Percentiles rank a stretch among this genome's conserved stretches.
Conservation (phyloP, 2,888 invertebrate genomes). For the Deilephila porcellus region DNA sequence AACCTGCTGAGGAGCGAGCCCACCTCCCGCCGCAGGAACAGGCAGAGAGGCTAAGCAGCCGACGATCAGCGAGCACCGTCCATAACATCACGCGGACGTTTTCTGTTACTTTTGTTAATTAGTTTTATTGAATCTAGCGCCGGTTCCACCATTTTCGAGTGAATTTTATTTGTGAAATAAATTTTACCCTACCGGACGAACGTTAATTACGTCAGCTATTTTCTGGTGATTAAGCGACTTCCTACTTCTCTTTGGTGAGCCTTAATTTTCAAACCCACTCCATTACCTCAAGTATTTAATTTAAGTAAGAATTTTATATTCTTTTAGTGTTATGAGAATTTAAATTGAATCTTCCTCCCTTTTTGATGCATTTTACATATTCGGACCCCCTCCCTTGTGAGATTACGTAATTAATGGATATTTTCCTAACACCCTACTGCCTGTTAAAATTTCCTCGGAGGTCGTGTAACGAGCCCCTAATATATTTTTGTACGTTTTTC, state of each 20-base stretch:
- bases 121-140: background rate
- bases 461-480: background rate
- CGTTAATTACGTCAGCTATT: no score
- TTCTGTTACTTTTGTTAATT: background rate
- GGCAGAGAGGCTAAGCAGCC: background rate
- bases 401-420: no score
- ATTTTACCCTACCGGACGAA: background rate
- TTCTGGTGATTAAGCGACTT: no score
- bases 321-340: no score
- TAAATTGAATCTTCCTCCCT: no score
- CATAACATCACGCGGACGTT: background rate
- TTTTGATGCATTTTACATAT: no score
- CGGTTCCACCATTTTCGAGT: background rate
- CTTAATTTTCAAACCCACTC: no score
- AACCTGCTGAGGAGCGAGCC: background rate
- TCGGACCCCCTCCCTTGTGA: no score
- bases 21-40: background rate
- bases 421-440: background rate
- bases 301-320: no score
- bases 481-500: constrained; percentile 2
- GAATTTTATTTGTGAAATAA: background rate
- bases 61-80: background rate
- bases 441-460: background rate
- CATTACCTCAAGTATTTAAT: no score
- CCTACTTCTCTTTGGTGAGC: no score